phyloP scores from a whole-genome alignment of 2,888 invertebrate genomes.

The Pseudococcus viburni region DNA sequence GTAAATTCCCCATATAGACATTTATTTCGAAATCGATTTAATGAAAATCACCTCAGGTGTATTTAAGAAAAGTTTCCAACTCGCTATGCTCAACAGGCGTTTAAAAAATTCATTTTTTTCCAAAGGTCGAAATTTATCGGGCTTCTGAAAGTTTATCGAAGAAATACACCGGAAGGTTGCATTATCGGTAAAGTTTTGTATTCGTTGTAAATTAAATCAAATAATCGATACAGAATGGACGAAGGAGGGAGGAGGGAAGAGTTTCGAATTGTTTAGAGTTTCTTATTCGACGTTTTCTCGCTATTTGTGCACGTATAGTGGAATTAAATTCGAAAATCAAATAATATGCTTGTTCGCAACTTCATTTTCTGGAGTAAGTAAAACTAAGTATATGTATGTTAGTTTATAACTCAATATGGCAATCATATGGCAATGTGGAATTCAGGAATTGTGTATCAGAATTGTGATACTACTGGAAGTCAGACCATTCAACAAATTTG shows the following conservation, averaged over 20 bases:
- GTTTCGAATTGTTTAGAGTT: background rate
- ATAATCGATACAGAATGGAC: background rate
- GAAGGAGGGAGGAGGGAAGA: background rate
- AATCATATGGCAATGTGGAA: too few species aligned
- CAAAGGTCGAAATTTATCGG: background rate
- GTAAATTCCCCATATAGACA: background rate
- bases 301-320: background rate
- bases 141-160: background rate
- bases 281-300: background rate
- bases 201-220: slow-evolving; percentile 5
- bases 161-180: background rate
- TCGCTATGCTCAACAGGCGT: background rate
- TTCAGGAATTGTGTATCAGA: too few species aligned
- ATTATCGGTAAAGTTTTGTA: slow-evolving; percentile 14
- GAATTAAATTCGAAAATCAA: background rate
- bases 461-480: too few species aligned
- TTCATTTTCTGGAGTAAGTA: background rate
- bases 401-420: background rate
- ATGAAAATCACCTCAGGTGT: background rate
- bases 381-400: too few species aligned
- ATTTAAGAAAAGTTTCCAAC: background rate
- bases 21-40: background rate
- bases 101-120: slow-evolving; percentile 17
- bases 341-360: background rate
- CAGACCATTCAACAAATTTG: too few species aligned